These are phyloP conservation scores for Pristionchus entomophagus DNA, from an alignment of 2,888 invertebrate species.

Conservation along the genomic window DNA sequence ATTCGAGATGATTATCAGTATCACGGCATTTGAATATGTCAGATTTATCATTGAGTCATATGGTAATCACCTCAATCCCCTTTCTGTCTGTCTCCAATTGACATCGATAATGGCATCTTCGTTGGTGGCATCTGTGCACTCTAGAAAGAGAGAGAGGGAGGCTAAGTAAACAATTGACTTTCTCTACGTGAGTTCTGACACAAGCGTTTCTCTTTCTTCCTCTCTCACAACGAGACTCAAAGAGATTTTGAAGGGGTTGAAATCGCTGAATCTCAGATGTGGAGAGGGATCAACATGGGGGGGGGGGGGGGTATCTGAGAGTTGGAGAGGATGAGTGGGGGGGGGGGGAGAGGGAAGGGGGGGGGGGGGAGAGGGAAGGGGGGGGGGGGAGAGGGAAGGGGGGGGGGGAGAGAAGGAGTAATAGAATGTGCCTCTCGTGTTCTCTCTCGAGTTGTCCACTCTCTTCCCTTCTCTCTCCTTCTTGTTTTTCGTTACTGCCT, in stretches of 20 bases:
- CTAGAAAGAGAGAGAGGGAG: background rate
- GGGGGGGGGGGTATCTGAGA: background rate
- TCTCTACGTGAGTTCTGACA: background rate
- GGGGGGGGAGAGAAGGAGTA: background rate
- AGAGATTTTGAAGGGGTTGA: too few relatives aligned
- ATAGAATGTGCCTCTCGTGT: background rate
- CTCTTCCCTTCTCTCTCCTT: conserved; percentile 12
- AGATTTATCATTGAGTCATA: too few relatives aligned
- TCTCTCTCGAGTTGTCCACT: conserved; percentile 4
- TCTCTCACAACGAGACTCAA: too few relatives aligned
- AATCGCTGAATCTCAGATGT: too few relatives aligned
- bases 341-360: background rate
- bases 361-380: background rate
- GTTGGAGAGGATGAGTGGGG: background rate
- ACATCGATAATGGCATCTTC: too few relatives aligned
- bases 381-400: background rate
- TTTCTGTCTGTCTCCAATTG: background rate
- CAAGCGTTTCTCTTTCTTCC: background rate
- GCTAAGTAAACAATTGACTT: background rate
- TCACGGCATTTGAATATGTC: too few relatives aligned
- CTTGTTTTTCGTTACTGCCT: conserved; percentile 33
- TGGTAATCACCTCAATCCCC: too few relatives aligned
- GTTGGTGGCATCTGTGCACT: background rate
- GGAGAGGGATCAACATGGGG: too few relatives aligned
- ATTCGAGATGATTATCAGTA: too few relatives aligned